Evolutionary conservation across 2,113 vertebrate species (phyloP), one percentile per base, ranked within the genome.

Genomic region (Nothoprocta pentlandii): DNA sequence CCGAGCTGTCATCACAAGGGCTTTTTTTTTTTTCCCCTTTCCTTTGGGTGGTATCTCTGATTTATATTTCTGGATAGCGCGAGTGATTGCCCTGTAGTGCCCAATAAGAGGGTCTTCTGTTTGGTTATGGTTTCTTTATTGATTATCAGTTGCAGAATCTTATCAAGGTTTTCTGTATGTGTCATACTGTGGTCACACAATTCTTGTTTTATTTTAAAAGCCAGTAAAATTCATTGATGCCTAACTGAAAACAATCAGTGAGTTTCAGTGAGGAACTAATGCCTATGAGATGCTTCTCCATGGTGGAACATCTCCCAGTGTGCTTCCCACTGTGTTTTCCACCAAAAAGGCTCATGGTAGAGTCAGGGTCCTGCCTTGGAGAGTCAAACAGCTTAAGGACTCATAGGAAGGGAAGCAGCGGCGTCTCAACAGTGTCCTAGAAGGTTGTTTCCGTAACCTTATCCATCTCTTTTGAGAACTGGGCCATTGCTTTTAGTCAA

Each of bases 21-120:
- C 41, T 69, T 94, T 95, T 92, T 54, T 69, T 20, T 23, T 95
- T 53, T 12, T 88, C 32, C 69, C 58, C 49, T 89, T 95, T 93
- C 58, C 74, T 95, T 94, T 90, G 90, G 92, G 93, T 95, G 88
- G 86, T 93, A 91, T 93, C 86, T 90, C 85, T 95, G 86, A 96
- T 96, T 95, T 93, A 77, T 95, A 70, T 82, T 92, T 87, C 49
- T 74, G 63, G 69, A 54, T 2, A 10, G 74, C 73, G 62, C 69
- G 64, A 79, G 44, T 75, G 68, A 75, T 83, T 14, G 15, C 62
- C 22, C 46, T 90, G 84, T 69, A 73, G 53, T 90, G 41, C 36
- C 85, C 49, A 4, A 39, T 49, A 69, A 78, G 20, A 56, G 58
- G 10, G 3, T 8, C 44, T 17, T 58, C 41, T 32, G 42, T 83